Evolutionary conservation across 2,888 invertebrate genomes (phyloP).

Genomic region (Ptychoptera albimana): DNA sequence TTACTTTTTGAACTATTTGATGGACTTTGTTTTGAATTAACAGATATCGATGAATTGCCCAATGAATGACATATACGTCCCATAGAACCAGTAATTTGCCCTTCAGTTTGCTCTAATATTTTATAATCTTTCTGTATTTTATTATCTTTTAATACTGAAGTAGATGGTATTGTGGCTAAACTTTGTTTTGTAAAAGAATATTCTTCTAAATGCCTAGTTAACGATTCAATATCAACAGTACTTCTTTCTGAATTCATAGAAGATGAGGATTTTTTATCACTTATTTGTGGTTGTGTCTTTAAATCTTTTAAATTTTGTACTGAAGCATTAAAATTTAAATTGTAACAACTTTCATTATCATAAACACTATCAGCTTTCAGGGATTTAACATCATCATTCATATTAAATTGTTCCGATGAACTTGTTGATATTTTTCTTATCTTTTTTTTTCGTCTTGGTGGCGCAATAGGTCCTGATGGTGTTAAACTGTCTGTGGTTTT

Average conservation of each 20-base stretch:
- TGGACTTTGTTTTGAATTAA: conserved; percentile 30
- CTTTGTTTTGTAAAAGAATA: too few species aligned
- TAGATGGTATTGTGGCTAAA: not conserved
- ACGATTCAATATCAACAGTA: too few species aligned
- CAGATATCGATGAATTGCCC: conserved; percentile 30
- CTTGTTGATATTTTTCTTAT: conserved; percentile 27
- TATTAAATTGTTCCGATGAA: conserved; percentile 27
- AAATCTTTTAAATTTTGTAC: too few species aligned
- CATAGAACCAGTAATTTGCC: conserved; percentile 16
- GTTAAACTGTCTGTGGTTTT: conserved; percentile 30
- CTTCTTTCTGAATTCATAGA: too few species aligned
- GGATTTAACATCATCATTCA: conserved; percentile 20
- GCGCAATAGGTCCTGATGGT: conserved; percentile 46
- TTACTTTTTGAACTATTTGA: conserved; percentile 32
- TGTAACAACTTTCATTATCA: too few species aligned
- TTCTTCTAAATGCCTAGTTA: too few species aligned
- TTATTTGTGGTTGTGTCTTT: too few species aligned
- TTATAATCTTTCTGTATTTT: not conserved
- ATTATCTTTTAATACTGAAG: not conserved
- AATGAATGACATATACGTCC: conserved; percentile 28
- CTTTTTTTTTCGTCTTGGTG: conserved; percentile 64
- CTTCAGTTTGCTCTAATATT: too few species aligned
- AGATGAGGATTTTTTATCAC: too few species aligned
- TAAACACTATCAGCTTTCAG: conserved; percentile 7
- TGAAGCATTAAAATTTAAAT: too few species aligned